Evolutionary conservation across 2,888 invertebrate species (phyloP).

Genomic region (Spatulosminthurus flaviceps): DNA sequence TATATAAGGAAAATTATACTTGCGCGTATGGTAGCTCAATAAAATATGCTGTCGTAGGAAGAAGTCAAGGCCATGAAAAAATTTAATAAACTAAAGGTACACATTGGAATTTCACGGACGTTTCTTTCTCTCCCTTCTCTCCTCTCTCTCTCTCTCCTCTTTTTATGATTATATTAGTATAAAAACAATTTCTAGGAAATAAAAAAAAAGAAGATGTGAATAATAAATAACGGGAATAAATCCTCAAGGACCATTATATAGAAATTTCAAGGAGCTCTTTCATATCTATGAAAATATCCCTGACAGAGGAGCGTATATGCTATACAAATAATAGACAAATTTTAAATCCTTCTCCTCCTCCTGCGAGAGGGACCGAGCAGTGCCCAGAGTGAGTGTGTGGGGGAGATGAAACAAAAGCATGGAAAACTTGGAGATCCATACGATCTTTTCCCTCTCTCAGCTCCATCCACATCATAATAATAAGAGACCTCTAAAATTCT

Average conservation of each 20-base stretch:
- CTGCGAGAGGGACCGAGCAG: no score
- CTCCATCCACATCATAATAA: background rate
- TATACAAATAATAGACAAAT: background rate
- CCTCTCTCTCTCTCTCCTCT: background rate
- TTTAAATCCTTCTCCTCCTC: background rate
- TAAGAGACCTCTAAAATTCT: background rate
- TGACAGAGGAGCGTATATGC: no score
- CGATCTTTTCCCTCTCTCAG: background rate
- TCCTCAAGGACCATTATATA: background rate
- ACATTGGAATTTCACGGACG: background rate
- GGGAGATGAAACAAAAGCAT: constrained; percentile 6
- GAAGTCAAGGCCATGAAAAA: background rate
- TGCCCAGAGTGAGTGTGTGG: background rate
- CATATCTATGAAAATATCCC: background rate
- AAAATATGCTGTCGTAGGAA: background rate
- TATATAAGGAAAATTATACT: background rate
- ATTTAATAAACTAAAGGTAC: constrained; percentile 7
- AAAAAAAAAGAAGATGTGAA: constrained; percentile 15
- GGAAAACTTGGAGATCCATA: background rate
- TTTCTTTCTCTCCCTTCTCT: background rate
- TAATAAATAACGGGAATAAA: constrained; percentile 11
- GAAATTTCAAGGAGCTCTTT: background rate
- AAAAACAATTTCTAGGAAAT: background rate
- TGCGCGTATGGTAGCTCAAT: background rate
- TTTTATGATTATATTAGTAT: constrained; percentile 4